Base-by-base conservation (phyloP, 2,113 vertebrate genomes). In the Pipra filicauda region DNA sequence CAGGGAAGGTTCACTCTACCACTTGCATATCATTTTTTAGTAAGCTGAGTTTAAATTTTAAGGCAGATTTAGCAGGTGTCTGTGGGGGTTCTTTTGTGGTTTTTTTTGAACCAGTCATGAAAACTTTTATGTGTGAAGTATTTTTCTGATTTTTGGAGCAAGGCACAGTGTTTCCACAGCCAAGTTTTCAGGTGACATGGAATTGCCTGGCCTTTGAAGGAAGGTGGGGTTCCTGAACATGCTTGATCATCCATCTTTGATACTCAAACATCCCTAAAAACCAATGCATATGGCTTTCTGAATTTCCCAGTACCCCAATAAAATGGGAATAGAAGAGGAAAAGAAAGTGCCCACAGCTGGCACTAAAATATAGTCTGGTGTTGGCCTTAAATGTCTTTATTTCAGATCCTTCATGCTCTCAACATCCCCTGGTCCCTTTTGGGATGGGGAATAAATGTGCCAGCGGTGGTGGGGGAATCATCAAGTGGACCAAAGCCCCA, bases 161-260 rank as follows among this genome's bases (percentile, higher is more conserved):
- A 41, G 64, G 35, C 27, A 20, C 7, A 10, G 48, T 19, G 35
- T 22, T 72, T 59, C 39, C 46, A 33, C 22, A 52, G 33, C 11
- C 19, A n/a, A 12, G 18, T 84, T 73, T 67, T n/a, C 11, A 17
- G 37, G 30, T 69, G 65, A 51, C 41, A 30, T 27, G n/a, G 23
- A 23, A 46, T 37, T 58, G 43, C 43, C 24, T 16, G 28, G 39
- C 30, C 28, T 59, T 31, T 31, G 57, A 52, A 23, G 69, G 69
- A 28, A 4, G 26, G 31, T 9, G 9, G 39, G 12, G 17, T 46
- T 51, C 31, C 18, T 48, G 41, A 39, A 6, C 62, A 6, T 2
- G 3, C 6, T 28, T 20, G 7, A 0, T 31, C 37, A 15, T 58
- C 33, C 3, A 0, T 16, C 41, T 51, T 39, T 4, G 11, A 5